Evolutionary conservation across 1,140 invertebrate genomes (phyloP).

Genomic region (Tetramorium simillimum): DNA sequence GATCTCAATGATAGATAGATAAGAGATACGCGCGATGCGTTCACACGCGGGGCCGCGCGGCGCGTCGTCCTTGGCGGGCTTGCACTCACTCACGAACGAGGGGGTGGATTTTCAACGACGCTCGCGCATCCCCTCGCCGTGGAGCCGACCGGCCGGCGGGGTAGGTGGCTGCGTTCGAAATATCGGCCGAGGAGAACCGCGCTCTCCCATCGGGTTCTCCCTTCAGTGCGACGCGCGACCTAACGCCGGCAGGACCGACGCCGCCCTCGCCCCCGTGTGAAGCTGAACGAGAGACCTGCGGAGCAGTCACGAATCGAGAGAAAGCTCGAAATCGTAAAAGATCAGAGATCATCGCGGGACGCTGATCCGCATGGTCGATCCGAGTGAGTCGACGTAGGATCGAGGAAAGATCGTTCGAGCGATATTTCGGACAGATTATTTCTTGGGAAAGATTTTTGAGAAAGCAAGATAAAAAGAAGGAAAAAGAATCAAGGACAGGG

Average conservation of each 20-base stretch:
- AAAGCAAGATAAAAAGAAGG: slow-evolving; percentile 12
- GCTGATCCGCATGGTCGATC: background rate
- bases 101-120: slow-evolving; percentile 19
- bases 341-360: background rate
- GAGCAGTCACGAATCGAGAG: slow-evolving; percentile 34
- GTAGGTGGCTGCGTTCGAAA: slow-evolving; percentile 64
- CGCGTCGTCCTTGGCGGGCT: slow-evolving; percentile 24
- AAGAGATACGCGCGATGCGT: background rate
- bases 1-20: background rate
- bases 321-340: background rate
- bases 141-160: slow-evolving; percentile 22
- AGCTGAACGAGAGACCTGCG: slow-evolving; percentile 54
- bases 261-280: slow-evolving; percentile 77
- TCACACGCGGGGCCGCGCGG: background rate
- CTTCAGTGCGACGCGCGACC: slow-evolving; percentile 82
- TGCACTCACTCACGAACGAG: background rate
- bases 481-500: background rate
- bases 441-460: background rate
- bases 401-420: background rate
- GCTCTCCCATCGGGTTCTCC: slow-evolving; percentile 62
- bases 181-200: slow-evolving; percentile 59
- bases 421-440: background rate
- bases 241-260: slow-evolving; percentile 79
- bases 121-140: slow-evolving; percentile 40
- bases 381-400: background rate